A percentile compares a stretch with the other conserved stretches of the same genome.
Evolutionary conservation across 2,797 vertebrate genomes (phyloP).

Genomic region (Emydoidea blandingii): DNA sequence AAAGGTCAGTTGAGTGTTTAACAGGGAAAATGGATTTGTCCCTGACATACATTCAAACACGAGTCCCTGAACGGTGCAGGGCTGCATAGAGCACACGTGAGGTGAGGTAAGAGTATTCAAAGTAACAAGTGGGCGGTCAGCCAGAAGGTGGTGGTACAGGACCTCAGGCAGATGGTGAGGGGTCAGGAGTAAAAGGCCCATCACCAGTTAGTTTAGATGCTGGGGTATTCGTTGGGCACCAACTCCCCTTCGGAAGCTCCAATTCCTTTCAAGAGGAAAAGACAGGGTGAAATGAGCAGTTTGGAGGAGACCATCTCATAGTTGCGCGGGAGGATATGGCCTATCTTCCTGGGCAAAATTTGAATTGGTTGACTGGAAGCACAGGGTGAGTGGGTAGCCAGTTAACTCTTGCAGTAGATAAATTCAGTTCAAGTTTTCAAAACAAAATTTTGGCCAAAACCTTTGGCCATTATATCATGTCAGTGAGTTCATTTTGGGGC

Average conservation of each 20-base stretch:
- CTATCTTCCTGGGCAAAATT: not conserved
- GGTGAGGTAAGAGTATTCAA: rapidly evolving
- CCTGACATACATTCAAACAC: rapidly evolving
- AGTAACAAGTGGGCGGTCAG: not conserved
- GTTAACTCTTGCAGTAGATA: not conserved
- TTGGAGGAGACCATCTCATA: not conserved
- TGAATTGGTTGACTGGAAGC: not conserved
- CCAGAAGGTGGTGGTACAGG: rapidly evolving
- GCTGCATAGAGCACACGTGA: rapidly evolving
- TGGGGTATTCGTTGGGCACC: not conserved
- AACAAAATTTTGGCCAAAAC: not conserved
- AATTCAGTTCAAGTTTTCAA: not conserved
- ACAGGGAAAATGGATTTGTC: not conserved
- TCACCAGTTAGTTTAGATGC: not conserved
- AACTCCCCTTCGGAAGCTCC: not conserved
- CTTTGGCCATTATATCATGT: not conserved
- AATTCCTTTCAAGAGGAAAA: not conserved
- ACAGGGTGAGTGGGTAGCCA: not conserved
- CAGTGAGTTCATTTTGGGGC: not conserved
- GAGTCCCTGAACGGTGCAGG: rapidly evolving
- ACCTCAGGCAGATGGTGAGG: not conserved
- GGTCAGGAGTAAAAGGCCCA: not conserved
- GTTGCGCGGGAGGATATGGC: not conserved
- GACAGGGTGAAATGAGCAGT: not conserved
- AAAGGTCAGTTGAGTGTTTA: not conserved